Conservation (phyloP, 1,140 invertebrate genomes). For the Drosophila carrolli region DNA sequence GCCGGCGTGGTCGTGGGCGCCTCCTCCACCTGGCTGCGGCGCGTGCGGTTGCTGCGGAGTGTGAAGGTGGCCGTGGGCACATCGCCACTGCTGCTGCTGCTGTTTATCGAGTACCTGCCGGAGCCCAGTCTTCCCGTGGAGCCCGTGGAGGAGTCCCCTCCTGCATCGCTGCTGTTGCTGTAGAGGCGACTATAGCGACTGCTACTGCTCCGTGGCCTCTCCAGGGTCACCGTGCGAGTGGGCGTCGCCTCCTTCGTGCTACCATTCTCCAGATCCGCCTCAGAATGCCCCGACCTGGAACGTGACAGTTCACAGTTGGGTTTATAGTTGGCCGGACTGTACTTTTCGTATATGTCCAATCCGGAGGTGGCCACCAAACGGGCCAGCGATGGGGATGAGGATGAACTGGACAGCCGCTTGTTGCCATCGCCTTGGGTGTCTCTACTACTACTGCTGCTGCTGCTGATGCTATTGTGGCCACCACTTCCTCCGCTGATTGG, state of each 20-base stretch:
- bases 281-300: constrained; percentile 82
- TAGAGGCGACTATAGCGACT: constrained; percentile 78
- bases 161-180: constrained; percentile 54
- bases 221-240: constrained; percentile 63
- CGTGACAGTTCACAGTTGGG: constrained; percentile 84
- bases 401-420: constrained; percentile 80
- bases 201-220: constrained; percentile 71
- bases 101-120: constrained; percentile 54
- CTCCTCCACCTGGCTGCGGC: constrained; percentile 35
- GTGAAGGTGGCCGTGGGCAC: constrained; percentile 79
- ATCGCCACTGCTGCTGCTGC: constrained; percentile 69
- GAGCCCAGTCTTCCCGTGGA: constrained; percentile 36
- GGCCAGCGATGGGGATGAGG: constrained; percentile 82
- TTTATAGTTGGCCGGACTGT: constrained; percentile 84
- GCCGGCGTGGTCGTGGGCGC: not conserved
- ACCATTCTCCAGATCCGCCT: constrained; percentile 39
- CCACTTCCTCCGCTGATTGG: constrained; percentile 46
- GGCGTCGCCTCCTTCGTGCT: constrained; percentile 13
- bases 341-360: constrained; percentile 84
- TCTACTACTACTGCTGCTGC: not conserved
- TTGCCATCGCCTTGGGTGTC: constrained; percentile 29
- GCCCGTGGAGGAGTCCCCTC: constrained; percentile 2
- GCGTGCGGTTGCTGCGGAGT: constrained; percentile 53
- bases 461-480: constrained; percentile 2
- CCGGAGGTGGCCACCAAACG: constrained; percentile 82